A percentile compares a stretch with the other conserved stretches of the same genome.
Evolutionary conservation across 1,140 invertebrate species (phyloP).

Genomic region (Manduca sexta): DNA sequence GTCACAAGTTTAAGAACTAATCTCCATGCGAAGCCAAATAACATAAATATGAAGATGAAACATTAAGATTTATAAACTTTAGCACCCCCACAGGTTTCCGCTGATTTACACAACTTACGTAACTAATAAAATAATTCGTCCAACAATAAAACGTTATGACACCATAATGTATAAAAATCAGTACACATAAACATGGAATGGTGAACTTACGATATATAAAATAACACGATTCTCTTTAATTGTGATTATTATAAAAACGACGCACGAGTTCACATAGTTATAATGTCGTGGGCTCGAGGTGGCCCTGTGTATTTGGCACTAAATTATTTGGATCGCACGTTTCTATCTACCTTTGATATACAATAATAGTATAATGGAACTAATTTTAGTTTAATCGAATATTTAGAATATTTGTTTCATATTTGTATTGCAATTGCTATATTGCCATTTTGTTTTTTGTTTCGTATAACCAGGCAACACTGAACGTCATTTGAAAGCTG

Average conservation of each 20-base stretch:
- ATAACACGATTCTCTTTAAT: constrained; percentile 16
- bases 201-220: constrained; percentile 14
- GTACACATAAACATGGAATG: constrained; percentile 41
- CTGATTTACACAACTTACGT: constrained; percentile 42
- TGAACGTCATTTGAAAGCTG: not conserved
- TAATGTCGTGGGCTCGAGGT: constrained; percentile 16
- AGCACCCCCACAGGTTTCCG: constrained; percentile 63
- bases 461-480: constrained; percentile 12
- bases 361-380: constrained; percentile 36
- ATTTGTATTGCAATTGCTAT: constrained; percentile 28
- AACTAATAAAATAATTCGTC: constrained; percentile 28
- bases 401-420: constrained; percentile 33
- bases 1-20: too few relatives aligned
- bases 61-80: constrained; percentile 36
- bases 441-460: constrained; percentile 5
- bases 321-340: constrained; percentile 65
- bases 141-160: constrained; percentile 41
- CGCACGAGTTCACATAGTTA: constrained; percentile 31
- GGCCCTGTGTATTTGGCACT: constrained; percentile 62
- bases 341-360: constrained; percentile 54
- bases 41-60: too few relatives aligned
- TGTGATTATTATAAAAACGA: constrained; percentile 54
- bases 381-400: constrained; percentile 22
- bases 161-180: constrained; percentile 42
- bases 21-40: not conserved